Evolutionary conservation across 2,888 invertebrate genomes (phyloP), one percentile per base, ranked within the genome.

Genomic region (Morpho deidamia): DNA sequence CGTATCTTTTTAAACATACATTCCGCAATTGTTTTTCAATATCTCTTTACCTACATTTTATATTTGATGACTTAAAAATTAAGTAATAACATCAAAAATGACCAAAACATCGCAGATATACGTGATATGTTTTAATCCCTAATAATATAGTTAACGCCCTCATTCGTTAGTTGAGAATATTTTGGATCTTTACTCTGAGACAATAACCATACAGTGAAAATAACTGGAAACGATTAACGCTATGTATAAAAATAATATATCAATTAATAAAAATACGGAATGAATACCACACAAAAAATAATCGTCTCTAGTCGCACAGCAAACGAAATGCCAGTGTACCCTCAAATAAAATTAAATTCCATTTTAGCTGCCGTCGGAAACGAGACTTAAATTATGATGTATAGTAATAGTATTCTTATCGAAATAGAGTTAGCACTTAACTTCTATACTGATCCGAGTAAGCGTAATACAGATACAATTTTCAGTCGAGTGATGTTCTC

Each of bases 351-450:
- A 32, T 40, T 42, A 49, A 42, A 51, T 49, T 52, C 43, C 39
- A 51, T 11, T 46, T 32, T 51, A 60, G 56, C 58, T 60, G 61
- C 59, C 58, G 59, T 59, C 58, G 55, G 55, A 56, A 55, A 52
- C 55, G 59, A 50, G 35, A 37, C 60, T 59, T 61, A 62, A 56
- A 56, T 55, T 68, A 74, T 64, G 67, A 48, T 45, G 46, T 48
- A 54, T 44, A 54, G 68, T 72, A 72, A 71, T 71, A 71, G 81
- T 84, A 82, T 83, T 78, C 77, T 87, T 87, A 79, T 81, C 23
- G 87, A 86, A 87, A 87, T 87, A 87, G 86, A 84, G 74, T 83
- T 67, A 86, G 87, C 84, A 85, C 84, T 88, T 87, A 85, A 70
- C 76, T 71, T 80, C 83, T 88, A 86, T 76, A 84, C 78, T 89